These are phyloP conservation scores for Ateles fusciceps DNA, from an alignment of 2,797 vertebrate genomes.

Conservation along the genomic window DNA sequence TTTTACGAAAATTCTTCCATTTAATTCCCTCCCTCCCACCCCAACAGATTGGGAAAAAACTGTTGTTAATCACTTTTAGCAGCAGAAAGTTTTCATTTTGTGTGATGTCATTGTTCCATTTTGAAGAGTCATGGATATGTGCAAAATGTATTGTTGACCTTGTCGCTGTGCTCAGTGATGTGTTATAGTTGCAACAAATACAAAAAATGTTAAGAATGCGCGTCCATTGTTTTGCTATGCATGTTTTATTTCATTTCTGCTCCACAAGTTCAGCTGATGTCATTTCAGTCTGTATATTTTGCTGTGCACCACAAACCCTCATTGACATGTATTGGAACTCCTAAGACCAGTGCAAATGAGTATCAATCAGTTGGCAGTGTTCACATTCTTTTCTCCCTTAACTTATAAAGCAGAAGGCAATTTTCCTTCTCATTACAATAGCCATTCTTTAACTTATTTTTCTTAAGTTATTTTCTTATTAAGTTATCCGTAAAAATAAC, in stretches of 20 bases:
- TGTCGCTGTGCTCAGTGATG: rapidly evolving
- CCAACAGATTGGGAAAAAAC: not conserved
- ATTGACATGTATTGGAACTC: rapidly evolving
- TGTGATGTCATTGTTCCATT: rapidly evolving
- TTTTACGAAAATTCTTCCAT: not conserved
- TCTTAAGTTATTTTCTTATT: not conserved
- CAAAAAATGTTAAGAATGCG: not conserved
- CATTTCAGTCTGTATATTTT: not conserved
- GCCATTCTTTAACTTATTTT: not conserved
- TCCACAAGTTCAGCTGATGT: not conserved
- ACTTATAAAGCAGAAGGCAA: not conserved
- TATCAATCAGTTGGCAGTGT: not conserved
- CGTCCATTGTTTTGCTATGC: not conserved
- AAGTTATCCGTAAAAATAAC: not conserved
- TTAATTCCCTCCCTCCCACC: not conserved
- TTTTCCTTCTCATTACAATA: not conserved
- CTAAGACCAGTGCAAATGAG: rapidly evolving
- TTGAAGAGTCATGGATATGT: not conserved
- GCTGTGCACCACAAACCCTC: not conserved
- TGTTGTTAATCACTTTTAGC: not conserved
- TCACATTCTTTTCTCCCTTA: not conserved
- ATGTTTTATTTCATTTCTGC: not conserved
- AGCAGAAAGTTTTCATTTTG: not conserved
- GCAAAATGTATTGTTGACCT: not conserved
- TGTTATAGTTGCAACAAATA: not conserved